Base-by-base conservation (phyloP, 1,140 invertebrate genomes). In the Drosophila neocordata region DNA sequence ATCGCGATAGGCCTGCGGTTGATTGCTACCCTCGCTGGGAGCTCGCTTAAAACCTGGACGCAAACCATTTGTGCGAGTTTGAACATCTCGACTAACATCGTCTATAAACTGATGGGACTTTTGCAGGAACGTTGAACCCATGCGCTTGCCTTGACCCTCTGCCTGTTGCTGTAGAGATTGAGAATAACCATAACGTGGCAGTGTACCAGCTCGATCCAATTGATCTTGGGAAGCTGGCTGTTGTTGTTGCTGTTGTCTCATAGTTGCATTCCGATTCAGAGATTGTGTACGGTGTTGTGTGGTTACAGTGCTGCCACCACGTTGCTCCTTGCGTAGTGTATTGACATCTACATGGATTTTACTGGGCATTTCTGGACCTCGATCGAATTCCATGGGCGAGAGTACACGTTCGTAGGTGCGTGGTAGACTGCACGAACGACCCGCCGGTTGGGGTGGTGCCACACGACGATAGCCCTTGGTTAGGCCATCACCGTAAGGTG, bases 21-120 rank as follows among this genome's bases (percentile, higher is more conserved):
- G 89, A 58, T 83, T 92, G 56, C 91, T 92, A 66, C 92, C 88
- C 55, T 79, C 85, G 65, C 77, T 79, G 51, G 91, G 81, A 18
- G 90, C 90, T 59, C 93, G 92, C 73, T 94, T 94, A 62, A 94
- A 90, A 65, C 93, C 94, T 4, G 93, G 93, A 72, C 87, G 92
- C 57, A 92, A 85, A 57, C 93, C 75, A n/a, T 84, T 69, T 92
- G 90, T 56, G 44, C 38, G 11, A 56, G 41, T 70, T 20, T 92
- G 93, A 24, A 95, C 89, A 90, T 95, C 94, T 34, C 92, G 93
- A 79, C 94, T 94, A 18, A 96, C 93, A 61, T 95, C 94, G 48
- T 93, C 93, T 15, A 94, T 93, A 76, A 96, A 96, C 74, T 95
- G 93, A 83, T 95, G 94, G 1, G 95, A 94, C 87, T 95, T 95